Evolutionary conservation across 2,113 vertebrate genomes (phyloP).

Genomic region (Oncorhynchus kisutch): DNA sequence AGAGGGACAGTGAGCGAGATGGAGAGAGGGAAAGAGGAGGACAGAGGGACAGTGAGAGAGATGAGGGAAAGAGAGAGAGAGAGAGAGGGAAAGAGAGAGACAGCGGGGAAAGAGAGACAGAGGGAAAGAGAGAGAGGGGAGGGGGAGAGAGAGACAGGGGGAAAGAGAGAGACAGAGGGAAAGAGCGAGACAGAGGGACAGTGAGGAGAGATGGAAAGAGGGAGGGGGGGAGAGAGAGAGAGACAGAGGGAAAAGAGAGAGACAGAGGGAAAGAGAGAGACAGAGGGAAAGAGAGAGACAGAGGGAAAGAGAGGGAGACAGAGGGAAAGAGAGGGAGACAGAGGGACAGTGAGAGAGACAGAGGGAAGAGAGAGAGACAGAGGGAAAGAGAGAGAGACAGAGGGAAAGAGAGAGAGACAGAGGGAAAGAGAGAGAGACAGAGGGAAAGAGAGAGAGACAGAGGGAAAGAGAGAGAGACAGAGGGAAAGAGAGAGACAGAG

Average conservation of each 20-base stretch:
- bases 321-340: too few relatives aligned
- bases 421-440: too few relatives aligned
- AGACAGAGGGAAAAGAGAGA: background rate
- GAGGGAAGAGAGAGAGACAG: constrained; percentile 2
- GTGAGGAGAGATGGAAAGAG: background rate
- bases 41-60: background rate
- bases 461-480: constrained; percentile 2
- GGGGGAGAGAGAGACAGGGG: background rate
- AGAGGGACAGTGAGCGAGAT: background rate
- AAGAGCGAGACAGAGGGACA: background rate
- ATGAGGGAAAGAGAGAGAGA: background rate
- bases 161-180: background rate
- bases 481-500: background rate
- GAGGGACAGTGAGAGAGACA: background rate
- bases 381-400: background rate
- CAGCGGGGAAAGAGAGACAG: background rate
- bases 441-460: background rate
- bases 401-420: background rate
- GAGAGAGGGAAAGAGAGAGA: background rate
- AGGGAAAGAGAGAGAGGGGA: too few relatives aligned
- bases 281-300: background rate
- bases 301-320: background rate
- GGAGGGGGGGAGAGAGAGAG: too few relatives aligned
- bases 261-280: constrained; percentile 2
- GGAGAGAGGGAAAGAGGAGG: background rate